Conservation (phyloP, 30 jellyfish, hydroid and myxozoan species). For the Aurelia coerulea region DNA sequence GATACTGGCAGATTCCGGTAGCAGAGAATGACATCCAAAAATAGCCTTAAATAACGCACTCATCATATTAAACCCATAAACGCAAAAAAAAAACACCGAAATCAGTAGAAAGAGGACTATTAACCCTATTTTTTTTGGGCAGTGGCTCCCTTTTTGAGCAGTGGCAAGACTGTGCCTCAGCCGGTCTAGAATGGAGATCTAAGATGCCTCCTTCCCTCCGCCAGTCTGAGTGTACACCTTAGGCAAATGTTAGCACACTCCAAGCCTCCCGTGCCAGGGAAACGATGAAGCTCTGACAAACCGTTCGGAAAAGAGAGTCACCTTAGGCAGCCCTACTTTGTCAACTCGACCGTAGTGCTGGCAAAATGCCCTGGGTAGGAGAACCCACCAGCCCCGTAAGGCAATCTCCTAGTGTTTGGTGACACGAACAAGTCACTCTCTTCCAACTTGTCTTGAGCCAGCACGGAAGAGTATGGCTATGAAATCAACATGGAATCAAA, state of each 20-base stretch:
- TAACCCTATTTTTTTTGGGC: no score
- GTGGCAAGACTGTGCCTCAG: no score
- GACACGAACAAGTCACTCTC: slow-evolving; percentile 47
- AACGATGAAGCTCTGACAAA: slow-evolving; percentile 10
- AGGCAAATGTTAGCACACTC: slow-evolving; percentile 9
- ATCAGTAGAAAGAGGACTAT: no score
- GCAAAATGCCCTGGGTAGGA: slow-evolving; percentile 37
- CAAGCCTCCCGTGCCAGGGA: slow-evolving; percentile 11
- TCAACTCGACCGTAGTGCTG: slow-evolving; percentile 54
- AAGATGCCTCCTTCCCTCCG: background rate
- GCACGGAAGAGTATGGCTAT: slow-evolving; percentile 46
- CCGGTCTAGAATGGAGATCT: slow-evolving; percentile 3
- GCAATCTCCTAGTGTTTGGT: slow-evolving; percentile 53
- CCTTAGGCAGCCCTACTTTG: slow-evolving; percentile 34
- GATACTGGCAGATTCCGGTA: no score
- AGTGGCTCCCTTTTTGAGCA: no score
- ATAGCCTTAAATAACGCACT: no score
- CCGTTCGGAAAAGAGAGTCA: slow-evolving; percentile 28
- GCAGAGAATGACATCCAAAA: no score
- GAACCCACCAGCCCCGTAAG: slow-evolving; percentile 46
- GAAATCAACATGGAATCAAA: slow-evolving; percentile 40
- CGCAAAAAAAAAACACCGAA: no score
- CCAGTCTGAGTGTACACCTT: slow-evolving; percentile 17
- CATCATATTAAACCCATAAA: no score
- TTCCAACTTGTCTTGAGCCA: slow-evolving; percentile 58